Evolutionary conservation across 2,113 vertebrate species (phyloP).

Genomic region (Mystacornis crossleyi): DNA sequence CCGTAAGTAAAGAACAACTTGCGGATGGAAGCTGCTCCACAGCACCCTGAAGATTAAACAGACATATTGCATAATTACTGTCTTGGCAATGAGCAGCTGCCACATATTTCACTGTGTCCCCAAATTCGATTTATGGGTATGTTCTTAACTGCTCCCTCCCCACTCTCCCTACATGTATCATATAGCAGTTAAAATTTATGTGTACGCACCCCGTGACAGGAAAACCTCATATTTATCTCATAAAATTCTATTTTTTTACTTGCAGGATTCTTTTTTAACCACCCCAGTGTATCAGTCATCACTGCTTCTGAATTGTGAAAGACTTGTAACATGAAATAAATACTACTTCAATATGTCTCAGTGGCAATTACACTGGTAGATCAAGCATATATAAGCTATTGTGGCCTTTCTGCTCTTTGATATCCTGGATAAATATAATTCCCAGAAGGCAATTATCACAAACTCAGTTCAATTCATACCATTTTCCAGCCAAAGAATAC

Average conservation of each 20-base stretch:
- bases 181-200: background rate
- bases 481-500: background rate
- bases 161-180: background rate
- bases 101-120: background rate
- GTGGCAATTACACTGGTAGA: background rate
- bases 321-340: background rate
- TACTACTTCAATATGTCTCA: background rate
- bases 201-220: background rate
- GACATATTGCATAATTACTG: background rate
- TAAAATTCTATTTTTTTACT: background rate
- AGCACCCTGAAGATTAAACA: background rate
- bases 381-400: background rate
- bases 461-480: background rate
- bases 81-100: background rate
- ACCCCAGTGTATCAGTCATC: background rate
- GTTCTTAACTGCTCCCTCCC: background rate
- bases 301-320: background rate
- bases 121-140: background rate
- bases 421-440: background rate
- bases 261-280: background rate
- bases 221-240: background rate
- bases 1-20: background rate
- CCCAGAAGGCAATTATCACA: background rate
- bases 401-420: background rate
- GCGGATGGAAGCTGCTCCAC: background rate